Percentiles rank a stretch among this genome's conserved stretches.
Evolutionary conservation across 2,797 vertebrate genomes (phyloP).

Genomic region (Crax fasciolata): DNA sequence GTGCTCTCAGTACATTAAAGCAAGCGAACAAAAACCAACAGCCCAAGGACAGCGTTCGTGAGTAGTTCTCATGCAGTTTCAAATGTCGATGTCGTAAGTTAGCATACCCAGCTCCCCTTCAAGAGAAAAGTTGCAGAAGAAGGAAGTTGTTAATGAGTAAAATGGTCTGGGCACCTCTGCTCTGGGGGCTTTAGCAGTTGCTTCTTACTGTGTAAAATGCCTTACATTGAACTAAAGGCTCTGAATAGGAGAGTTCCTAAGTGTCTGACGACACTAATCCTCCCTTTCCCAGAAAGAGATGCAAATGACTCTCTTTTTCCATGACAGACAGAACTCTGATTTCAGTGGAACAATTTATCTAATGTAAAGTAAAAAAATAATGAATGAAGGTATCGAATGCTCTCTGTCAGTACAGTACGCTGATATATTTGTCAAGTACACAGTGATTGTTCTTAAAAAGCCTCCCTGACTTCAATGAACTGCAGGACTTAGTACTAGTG

Average conservation of each 20-base stretch:
- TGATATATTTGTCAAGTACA: slow-evolving; percentile 5
- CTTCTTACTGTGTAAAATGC: neutral
- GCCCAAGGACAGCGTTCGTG: neutral
- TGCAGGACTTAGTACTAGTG: neutral
- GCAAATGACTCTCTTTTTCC: neutral
- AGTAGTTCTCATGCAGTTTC: accelerated
- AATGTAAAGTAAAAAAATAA: slow-evolving; percentile 27
- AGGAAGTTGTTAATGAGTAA: neutral
- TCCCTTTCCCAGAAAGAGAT: neutral
- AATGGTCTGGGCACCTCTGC: neutral
- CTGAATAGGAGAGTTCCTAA: neutral
- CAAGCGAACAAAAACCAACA: neutral
- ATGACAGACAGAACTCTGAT: neutral
- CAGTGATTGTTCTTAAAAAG: neutral
- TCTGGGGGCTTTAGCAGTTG: neutral
- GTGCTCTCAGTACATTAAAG: neutral
- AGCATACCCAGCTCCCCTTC: neutral
- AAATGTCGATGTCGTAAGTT: neutral
- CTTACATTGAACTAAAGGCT: neutral
- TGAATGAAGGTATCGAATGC: neutral
- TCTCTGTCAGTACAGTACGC: neutral
- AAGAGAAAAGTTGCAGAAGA: neutral
- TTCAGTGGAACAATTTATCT: neutral
- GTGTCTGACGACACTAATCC: slow-evolving; percentile 17
- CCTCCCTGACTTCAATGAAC: neutral